Base-by-base conservation (phyloP, 2,113 vertebrate genomes). In the Forbesichthys agassizii region DNA sequence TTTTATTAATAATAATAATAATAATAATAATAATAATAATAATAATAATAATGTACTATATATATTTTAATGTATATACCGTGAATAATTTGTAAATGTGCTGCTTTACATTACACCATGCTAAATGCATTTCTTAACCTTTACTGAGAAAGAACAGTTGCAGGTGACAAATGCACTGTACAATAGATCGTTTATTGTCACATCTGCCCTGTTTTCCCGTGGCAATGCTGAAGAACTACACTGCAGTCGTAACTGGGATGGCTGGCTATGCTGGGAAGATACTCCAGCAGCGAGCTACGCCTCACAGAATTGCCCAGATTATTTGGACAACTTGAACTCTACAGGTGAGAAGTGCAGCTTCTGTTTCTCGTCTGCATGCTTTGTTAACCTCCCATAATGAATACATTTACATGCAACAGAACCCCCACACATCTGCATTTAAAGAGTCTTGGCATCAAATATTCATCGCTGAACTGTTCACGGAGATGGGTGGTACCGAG, bases 261-360 rank as follows among this genome's bases (percentile, higher is more conserved):
- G 95, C 14, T 96, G 95, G 95, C 51, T 96, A 36, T 96, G 95
- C 77, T 96, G 95, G 95, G 94, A 95, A 0, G 95, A 96, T 63
- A 94, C 95, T 0, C 93, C 93, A 0, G 94, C 93, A 42, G 95
- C 94, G 49, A 91, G 69, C 0, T n/a, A 86, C 3, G 79, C 88
- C 13, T 84, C 81, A 10, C 94, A 94, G 77, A 84, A 93, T 77
- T 99, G 98, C 68, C 97, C 97, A 0, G 93, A 96, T 79, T 97
- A 98, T 78, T 99, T 99, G 79, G 88, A 85, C 0, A 97, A 98
- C 81, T 99, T 99, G 11, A 97, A 99, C 83, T 86, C 94, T 11
- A 91, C 95, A 63, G 98, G 98, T 99, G 92, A 51, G 74, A 20
- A 6, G 5, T 9, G 4, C 36, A 3, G 42, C 60, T 27, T 56